Base-by-base conservation (phyloP, 2,797 vertebrate genomes). In the Pteropus rufus region DNA sequence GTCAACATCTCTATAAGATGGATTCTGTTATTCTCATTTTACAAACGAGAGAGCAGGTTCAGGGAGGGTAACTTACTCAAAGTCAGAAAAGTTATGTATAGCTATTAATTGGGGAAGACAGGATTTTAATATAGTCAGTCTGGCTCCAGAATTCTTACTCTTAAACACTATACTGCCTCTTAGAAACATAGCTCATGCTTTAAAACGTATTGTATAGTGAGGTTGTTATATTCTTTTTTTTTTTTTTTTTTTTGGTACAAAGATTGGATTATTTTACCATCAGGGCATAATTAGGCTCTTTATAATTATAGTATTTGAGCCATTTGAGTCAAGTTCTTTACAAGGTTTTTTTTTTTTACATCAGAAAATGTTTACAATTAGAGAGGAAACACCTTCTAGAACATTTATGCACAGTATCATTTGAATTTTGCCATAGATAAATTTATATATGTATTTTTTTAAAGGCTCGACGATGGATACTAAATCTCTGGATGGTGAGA, bases 371-470 rank as follows among this genome's bases (percentile, higher is more conserved):
- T 89, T 95, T 89, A 77, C 5, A 79, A 1, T 84, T 88, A 87
- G 60, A 14, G 10, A 62, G 16, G 60, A 83, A 88, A 36, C n/a
- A 81, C 34, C 29, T 73, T 72, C 58, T 8, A 82, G 8, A 34
- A 77, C 15, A 60, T 76, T 82, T 69, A 80, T 72, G 15, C 3
- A 46, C 49, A 88, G 49, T 77, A 46, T 73, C 9, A 41, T 54
- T 95, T 93, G 10, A 84, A 1, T 84, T 95, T 95, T 89, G 77
- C 73, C n/a, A 56, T 29, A 67, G 49, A 29, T 67, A 77, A 70
- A 67, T 87, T 89, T 69, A 60, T 54, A 26, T 58, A 56, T 65
- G 34, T 3, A 52, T 76, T 52, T 94, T 91, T 86, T 52, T n/a
- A 83, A 88, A 82, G 72, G n/a, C 16, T 75, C 75, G 75, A 70